Evolutionary conservation across 2,113 vertebrate species (phyloP).

Genomic region (Marmota flaviventris): DNA sequence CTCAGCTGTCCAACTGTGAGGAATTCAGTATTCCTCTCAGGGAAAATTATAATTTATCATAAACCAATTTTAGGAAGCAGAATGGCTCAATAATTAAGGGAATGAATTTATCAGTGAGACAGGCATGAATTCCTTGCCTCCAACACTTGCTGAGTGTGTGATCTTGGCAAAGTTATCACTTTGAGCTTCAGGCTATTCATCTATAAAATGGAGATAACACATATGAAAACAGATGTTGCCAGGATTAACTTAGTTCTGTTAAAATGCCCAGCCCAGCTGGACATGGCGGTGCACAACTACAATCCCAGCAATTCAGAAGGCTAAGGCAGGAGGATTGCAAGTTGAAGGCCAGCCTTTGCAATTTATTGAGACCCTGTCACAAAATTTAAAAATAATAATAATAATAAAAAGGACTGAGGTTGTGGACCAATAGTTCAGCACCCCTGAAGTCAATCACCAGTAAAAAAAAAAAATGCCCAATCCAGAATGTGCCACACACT

Average conservation of each 20-base stretch:
- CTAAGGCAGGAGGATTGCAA: no score
- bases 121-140: conserved; percentile 23
- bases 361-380: no score
- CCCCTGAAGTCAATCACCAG: no score
- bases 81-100: conserved; percentile 55
- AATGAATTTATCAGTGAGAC: conserved; percentile 30
- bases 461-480: no score
- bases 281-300: no score
- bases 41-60: conserved; percentile 36
- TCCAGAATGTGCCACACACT: background rate
- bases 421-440: no score
- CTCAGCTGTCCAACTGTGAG: background rate
- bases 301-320: no score
- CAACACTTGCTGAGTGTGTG: background rate
- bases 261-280: background rate
- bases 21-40: background rate
- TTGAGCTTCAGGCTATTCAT: conserved; percentile 32
- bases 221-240: conserved; percentile 15
- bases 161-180: conserved; percentile 41
- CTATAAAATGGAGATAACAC: conserved; percentile 30
- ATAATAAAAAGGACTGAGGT: no score
- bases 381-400: no score
- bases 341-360: no score
- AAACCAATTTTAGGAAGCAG: background rate
- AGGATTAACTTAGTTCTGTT: conserved; percentile 24